Evolutionary conservation across 2,888 invertebrate species (phyloP), one percentile per base, ranked within the genome.

Genomic region (Alloscopus bannaensis): DNA sequence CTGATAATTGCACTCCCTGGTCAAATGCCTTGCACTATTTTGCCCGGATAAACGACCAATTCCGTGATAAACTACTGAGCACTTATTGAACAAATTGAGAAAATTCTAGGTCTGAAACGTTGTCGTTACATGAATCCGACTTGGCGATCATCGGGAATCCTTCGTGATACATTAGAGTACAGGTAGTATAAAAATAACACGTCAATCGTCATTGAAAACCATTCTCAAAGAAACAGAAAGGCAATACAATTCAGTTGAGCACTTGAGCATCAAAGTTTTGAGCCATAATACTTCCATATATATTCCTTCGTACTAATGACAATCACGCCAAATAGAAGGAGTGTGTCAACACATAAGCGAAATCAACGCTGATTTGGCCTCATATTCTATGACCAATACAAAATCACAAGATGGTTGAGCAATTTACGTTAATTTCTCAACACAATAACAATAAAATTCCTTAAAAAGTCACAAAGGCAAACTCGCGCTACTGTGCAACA

Each of bases 361-460:
- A 36, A 36, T 13, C 36, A 13, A 36, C 13, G 13, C 13, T n/a
- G n/a, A n/a, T n/a, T n/a, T n/a, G n/a, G 36, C 36, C 36, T 6
- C 36, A 36, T 36, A 13, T 36, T 8, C 36, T 36, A n/a, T n/a
- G 11, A 18, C 20, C n/a, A n/a, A n/a, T n/a, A n/a, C n/a, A n/a
- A n/a, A n/a, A n/a, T n/a, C n/a, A n/a, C n/a, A n/a, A 50, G 50
- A 50, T 22, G 22, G 22, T 11, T 50, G 16, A 18, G 26, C 55
- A 55, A 55, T 55, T 55, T n/a, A 55, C 24, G 55, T 55, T 26
- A 26, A 55, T 55, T 55, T 55, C 55, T 8, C 16, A 55, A 16
- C 16, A 16, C 16, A 55, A 55, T 55, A 13, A 55, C 55, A 55
- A 55, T 55, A 55, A 55, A 55, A 55, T n/a, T 55, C 55, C 55